phyloP scores from a whole-genome alignment of 2,888 invertebrate genomes.

The Cataglyphis livida region DNA sequence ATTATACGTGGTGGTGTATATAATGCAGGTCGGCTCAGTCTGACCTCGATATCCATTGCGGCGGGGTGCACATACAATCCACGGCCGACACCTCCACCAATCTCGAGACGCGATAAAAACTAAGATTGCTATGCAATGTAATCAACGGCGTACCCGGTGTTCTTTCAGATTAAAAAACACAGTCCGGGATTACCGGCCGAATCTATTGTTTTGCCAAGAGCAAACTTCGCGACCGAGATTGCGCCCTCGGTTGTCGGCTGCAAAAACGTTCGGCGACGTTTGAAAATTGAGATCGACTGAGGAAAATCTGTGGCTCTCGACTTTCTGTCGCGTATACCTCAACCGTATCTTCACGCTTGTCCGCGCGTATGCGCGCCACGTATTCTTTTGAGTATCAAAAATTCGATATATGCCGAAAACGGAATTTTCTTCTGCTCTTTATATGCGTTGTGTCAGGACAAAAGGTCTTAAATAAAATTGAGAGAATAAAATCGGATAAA shows the following conservation, averaged over 20 bases:
- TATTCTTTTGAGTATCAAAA: slow-evolving; percentile 35
- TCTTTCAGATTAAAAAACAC: slow-evolving; percentile 79
- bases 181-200: slow-evolving; percentile 75
- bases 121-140: slow-evolving; percentile 84
- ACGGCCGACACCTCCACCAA: slow-evolving; percentile 66
- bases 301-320: slow-evolving; percentile 36
- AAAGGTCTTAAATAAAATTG: slow-evolving; percentile 5
- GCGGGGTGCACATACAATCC: neutral
- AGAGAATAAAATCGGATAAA: neutral
- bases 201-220: slow-evolving; percentile 74
- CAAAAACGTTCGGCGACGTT: slow-evolving; percentile 54
- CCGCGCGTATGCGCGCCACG: slow-evolving; percentile 9
- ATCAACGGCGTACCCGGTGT: slow-evolving; percentile 76
- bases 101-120: slow-evolving; percentile 80
- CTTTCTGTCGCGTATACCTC: slow-evolving; percentile 26
- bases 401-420: slow-evolving; percentile 9
- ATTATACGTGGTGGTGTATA: slow-evolving; percentile 77
- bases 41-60: slow-evolving; percentile 70
- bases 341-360: slow-evolving; percentile 6
- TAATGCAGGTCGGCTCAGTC: slow-evolving; percentile 68
- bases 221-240: slow-evolving; percentile 63
- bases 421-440: neutral
- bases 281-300: slow-evolving; percentile 26
- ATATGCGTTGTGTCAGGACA: neutral
- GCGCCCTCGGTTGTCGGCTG: slow-evolving; percentile 37